Evolutionary conservation across 92 coral and sea anemone genomes (phyloP).

Genomic region (Epizoanthus stellaris): DNA sequence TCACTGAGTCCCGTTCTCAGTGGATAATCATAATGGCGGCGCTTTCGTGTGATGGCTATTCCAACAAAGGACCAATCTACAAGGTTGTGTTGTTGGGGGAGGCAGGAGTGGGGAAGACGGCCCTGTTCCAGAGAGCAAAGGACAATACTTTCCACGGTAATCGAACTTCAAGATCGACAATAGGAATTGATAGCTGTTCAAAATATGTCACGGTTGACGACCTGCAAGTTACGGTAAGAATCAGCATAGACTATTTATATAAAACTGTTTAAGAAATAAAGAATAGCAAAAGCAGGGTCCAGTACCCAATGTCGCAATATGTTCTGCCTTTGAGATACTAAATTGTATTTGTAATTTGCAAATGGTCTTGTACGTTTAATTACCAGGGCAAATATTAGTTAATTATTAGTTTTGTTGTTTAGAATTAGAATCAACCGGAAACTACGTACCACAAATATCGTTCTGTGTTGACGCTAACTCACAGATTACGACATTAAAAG

Average conservation of each 20-base stretch:
- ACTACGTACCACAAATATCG: too few relatives aligned
- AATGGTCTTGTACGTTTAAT: too few relatives aligned
- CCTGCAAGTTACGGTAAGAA: slow-evolving; percentile 82
- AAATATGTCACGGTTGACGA: slow-evolving; percentile 79
- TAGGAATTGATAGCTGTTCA: slow-evolving; percentile 92
- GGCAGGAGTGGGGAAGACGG: slow-evolving; percentile 93
- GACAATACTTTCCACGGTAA: slow-evolving; percentile 70
- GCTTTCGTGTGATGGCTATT: slow-evolving; percentile 54
- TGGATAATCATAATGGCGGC: slow-evolving; percentile 60
- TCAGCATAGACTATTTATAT: neutral
- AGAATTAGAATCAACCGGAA: too few relatives aligned
- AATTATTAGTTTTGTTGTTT: too few relatives aligned
- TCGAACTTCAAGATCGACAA: slow-evolving; percentile 61
- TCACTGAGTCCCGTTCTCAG: neutral
- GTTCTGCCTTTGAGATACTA: too few relatives aligned
- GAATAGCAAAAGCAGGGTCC: neutral
- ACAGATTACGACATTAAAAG: too few relatives aligned
- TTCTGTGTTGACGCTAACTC: too few relatives aligned
- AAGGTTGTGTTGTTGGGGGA: slow-evolving; percentile 93
- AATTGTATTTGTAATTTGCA: too few relatives aligned
- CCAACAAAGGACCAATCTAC: slow-evolving; percentile 79
- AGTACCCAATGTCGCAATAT: too few relatives aligned
- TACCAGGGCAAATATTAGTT: too few relatives aligned
- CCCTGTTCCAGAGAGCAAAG: slow-evolving; percentile 84
- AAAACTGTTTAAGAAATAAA: too few relatives aligned